A percentile compares a stretch with the other conserved stretches of the same genome.
phyloP scores from a whole-genome alignment of 1,140 invertebrate genomes.

The Formica selysi region DNA sequence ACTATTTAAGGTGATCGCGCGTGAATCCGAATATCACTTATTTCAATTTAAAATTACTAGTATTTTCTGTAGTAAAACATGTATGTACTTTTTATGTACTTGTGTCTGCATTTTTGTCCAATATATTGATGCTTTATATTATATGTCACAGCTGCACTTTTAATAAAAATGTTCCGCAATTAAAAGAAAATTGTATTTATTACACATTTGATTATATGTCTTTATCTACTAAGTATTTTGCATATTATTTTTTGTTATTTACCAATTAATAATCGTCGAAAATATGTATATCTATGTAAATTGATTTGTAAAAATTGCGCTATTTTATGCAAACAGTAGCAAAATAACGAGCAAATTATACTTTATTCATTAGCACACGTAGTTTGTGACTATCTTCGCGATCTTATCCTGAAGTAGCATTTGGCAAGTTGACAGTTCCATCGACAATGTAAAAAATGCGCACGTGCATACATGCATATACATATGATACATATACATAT shows the following conservation, averaged over 20 bases:
- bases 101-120: not conserved
- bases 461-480: not conserved
- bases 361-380: not conserved
- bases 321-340: not conserved
- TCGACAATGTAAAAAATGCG: not conserved
- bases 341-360: not conserved
- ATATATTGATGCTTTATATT: not conserved
- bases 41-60: slow-evolving; percentile 1
- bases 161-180: not conserved
- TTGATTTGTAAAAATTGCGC: not conserved
- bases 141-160: not conserved
- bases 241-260: not conserved
- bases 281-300: not conserved
- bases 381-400: not conserved
- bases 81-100: not conserved
- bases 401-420: not conserved
- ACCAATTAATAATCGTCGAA: not conserved
- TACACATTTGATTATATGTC: not conserved
- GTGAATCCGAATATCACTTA: not conserved
- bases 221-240: not conserved
- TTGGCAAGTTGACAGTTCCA: slow-evolving; percentile 7
- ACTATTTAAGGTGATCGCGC: not conserved
- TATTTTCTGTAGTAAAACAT: not conserved
- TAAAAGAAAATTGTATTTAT: too few relatives aligned
- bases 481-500: too few relatives aligned